Conservation (phyloP, 2,888 invertebrate genomes). For the Metallyticus violacea region DNA sequence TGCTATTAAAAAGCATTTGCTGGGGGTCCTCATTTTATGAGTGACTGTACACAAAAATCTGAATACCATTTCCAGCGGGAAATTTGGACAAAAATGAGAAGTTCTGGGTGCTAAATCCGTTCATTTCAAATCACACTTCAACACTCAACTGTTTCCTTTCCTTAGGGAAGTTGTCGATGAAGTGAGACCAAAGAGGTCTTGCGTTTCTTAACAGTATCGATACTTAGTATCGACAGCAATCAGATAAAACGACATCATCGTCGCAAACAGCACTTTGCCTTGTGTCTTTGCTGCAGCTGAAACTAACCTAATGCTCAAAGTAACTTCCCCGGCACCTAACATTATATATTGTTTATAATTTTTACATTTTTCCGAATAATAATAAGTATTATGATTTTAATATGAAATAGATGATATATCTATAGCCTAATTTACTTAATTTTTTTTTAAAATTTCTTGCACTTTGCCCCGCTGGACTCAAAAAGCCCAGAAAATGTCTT, state of each 20-base stretch:
- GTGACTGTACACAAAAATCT: constrained; percentile 3
- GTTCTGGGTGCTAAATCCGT: not conserved
- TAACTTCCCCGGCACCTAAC: not conserved
- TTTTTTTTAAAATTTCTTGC: not conserved
- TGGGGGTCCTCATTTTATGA: not conserved
- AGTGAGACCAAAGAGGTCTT: not conserved
- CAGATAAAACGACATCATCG: not conserved
- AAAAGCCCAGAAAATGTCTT: not conserved
- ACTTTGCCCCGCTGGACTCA: constrained; percentile 7
- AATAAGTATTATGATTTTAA: not conserved
- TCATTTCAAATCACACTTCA: not conserved
- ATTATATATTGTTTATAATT: not conserved
- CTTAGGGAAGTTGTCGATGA: not conserved
- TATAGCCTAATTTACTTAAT: not conserved
- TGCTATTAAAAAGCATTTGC: not conserved
- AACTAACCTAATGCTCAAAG: not conserved
- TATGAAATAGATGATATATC: not conserved
- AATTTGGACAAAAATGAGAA: not conserved
- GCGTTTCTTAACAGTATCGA: not conserved
- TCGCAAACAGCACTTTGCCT: not conserved
- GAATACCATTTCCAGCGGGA: not conserved
- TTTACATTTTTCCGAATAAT: not conserved
- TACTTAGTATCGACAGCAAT: not conserved
- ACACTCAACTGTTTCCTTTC: not conserved
- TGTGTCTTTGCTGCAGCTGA: not conserved